Base-by-base conservation (phyloP, 1,140 invertebrate genomes). In the Eufriesea mexicana region DNA sequence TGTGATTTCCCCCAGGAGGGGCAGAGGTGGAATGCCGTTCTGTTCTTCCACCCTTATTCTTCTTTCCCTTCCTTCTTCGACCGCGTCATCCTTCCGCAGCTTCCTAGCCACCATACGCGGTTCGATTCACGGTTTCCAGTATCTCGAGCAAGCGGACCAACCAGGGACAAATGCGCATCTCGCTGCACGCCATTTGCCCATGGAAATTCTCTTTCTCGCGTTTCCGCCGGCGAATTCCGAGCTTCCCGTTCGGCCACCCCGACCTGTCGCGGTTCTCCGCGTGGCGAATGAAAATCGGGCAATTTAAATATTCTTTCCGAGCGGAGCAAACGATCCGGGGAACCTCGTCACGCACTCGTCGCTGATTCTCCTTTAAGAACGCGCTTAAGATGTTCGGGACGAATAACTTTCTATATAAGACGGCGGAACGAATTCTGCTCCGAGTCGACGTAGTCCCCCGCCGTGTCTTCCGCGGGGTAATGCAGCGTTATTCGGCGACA, bases 1-100 rank as follows among this genome's bases (percentile, higher is more conserved):
- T 90, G 90, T 92, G 91, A 92, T 92, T 92, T 92, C 91, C 91
- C 91, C 89, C 84, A 92, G 91, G 91, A 92, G 87, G 90, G 86
- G 87, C 54, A 86, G 85, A 85, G 84, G 71, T 79, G 86, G 87
- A 88, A 88, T 90, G 84, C 86, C 84, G 79, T 86, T 83, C 82
- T 88, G 81, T 84, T 85, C 84, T 83, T 86, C 57, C 72, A 78
- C 72, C 66, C 64, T 74, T 54, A 66, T 81, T 62, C 55, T 70
- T 66, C 49, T 47, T 45, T 20, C 55, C 67, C 79, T 49, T 68
- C 61, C 45, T 68, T 68, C 55, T 54, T 8, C 23, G 35, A 1
- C 12, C 71, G 18, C 57, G 16, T 64, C 67, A 23, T 72, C 57
- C 75, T 64, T 47, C 47, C 10, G 66, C 20, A 8, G 59, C 7